phyloP scores from a whole-genome alignment of 2,113 vertebrate genomes.

The Tragelaphus strepsiceros region DNA sequence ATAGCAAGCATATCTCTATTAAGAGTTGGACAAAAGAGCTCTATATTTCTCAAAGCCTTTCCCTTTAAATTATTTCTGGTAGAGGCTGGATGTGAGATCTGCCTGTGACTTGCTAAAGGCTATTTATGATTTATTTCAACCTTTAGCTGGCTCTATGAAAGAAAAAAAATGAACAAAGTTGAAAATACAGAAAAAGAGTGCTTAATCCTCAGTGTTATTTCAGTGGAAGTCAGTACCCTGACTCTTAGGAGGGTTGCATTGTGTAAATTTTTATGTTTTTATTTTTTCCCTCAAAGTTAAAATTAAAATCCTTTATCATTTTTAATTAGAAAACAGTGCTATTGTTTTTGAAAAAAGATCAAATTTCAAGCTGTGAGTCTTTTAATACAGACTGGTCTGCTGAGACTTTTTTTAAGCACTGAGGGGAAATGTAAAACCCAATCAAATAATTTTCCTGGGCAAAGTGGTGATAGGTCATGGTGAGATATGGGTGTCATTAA shows the following conservation, averaged over 20 bases:
- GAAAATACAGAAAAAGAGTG: slow-evolving; percentile 38
- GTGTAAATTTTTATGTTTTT: slow-evolving; percentile 22
- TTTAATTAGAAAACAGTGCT: slow-evolving; percentile 57
- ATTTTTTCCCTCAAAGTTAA: slow-evolving; percentile 29
- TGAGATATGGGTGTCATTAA: slow-evolving; percentile 50
- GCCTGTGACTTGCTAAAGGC: slow-evolving; percentile 61
- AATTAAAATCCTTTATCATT: slow-evolving; percentile 60
- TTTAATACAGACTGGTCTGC: slow-evolving; percentile 31
- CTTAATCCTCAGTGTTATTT: not conserved
- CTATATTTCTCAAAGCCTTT: slow-evolving; percentile 60
- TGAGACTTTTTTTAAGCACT: slow-evolving; percentile 36
- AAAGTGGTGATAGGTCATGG: slow-evolving; percentile 34
- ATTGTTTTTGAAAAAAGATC: slow-evolving; percentile 38
- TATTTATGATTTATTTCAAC: slow-evolving; percentile 63
- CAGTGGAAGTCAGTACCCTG: not conserved
- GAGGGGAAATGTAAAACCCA: slow-evolving; percentile 23
- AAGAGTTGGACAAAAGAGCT: not conserved
- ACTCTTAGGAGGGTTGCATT: not conserved
- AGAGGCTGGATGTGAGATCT: slow-evolving; percentile 41
- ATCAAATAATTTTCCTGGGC: slow-evolving; percentile 46
- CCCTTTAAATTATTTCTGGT: slow-evolving; percentile 68
- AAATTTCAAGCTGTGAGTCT: slow-evolving; percentile 52
- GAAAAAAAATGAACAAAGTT: not conserved
- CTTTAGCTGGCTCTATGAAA: slow-evolving; percentile 47
- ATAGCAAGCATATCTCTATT: not conserved